Percentiles rank a stretch among this genome's conserved stretches.
phyloP scores from a whole-genome alignment of 2,888 invertebrate species.

The Anagyrus pseudococci region DNA sequence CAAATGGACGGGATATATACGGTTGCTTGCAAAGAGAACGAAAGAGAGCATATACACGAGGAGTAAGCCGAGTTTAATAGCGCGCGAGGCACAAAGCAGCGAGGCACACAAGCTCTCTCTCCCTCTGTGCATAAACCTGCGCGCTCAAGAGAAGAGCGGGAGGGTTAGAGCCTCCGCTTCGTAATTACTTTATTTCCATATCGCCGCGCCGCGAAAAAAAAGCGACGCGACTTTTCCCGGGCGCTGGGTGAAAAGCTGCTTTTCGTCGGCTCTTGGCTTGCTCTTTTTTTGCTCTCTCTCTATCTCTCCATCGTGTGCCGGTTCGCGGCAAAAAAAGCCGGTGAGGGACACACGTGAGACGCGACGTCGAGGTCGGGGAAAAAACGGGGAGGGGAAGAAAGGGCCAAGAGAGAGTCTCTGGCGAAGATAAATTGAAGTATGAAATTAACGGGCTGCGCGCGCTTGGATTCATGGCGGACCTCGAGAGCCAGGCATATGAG shows the following conservation, averaged over 20 bases:
- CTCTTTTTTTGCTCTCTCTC: too few species aligned
- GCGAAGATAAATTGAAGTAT: constrained; percentile 5
- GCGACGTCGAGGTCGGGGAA: too few species aligned
- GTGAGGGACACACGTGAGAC: too few species aligned
- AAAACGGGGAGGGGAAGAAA: constrained; percentile 6
- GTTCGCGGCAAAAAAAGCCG: too few species aligned
- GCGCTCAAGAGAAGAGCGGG: neutral
- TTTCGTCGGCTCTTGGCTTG: constrained; percentile 4
- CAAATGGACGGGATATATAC: too few species aligned
- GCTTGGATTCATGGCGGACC: too few species aligned
- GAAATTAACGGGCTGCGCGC: constrained; percentile 3
- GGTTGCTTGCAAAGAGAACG: neutral
- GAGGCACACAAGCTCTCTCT: too few species aligned
- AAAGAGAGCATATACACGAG: constrained; percentile 3
- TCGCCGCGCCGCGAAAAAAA: constrained; percentile 29
- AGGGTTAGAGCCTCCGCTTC: constrained; percentile 33
- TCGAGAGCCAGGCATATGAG: too few species aligned
- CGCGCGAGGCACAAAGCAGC: constrained; percentile 2
- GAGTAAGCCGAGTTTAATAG: constrained; percentile 41
- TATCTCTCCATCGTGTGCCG: too few species aligned
- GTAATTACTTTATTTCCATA: constrained; percentile 46
- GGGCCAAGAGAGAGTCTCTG: constrained; percentile 17
- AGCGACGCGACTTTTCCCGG: neutral
- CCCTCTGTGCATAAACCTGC: neutral
- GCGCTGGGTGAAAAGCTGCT: constrained; percentile 33